Percentiles rank a stretch among this genome's conserved stretches.
Evolutionary conservation across 2,113 vertebrate genomes (phyloP).

Genomic region (Actinemys pallida): DNA sequence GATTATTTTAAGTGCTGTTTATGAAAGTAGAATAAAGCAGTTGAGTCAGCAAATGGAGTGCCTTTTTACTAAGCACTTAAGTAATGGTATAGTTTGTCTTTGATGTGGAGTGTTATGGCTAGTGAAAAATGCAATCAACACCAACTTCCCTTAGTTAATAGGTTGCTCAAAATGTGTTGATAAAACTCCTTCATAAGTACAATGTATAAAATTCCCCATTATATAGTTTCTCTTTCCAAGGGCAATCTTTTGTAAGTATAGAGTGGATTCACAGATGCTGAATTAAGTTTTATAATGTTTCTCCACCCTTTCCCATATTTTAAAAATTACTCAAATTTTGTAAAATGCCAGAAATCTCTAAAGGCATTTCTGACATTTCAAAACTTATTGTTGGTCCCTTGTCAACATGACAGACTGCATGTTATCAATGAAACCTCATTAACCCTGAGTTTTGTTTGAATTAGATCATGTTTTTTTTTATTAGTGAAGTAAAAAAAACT

Average conservation of each 20-base stretch:
- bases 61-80: background rate
- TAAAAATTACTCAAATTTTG: background rate
- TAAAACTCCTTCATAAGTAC: background rate
- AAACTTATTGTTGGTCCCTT: slow-evolving; percentile 14
- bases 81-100: background rate
- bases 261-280: background rate
- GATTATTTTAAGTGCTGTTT: background rate
- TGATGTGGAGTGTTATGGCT: background rate
- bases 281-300: background rate
- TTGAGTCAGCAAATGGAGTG: background rate
- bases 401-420: background rate
- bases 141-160: background rate
- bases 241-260: background rate
- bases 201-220: background rate
- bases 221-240: background rate
- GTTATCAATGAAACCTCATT: slow-evolving; percentile 25
- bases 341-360: slow-evolving; percentile 42
- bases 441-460: slow-evolving; percentile 29
- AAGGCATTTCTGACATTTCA: slow-evolving; percentile 46
- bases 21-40: background rate
- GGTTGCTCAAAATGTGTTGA: background rate
- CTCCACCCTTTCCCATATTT: background rate
- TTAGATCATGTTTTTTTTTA: background rate
- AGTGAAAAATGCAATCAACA: background rate
- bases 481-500: slow-evolving; percentile 30